Evolutionary conservation across 2,797 vertebrate genomes (phyloP), one percentile per base, ranked within the genome.

Genomic region (Gallinago nigripennis): DNA sequence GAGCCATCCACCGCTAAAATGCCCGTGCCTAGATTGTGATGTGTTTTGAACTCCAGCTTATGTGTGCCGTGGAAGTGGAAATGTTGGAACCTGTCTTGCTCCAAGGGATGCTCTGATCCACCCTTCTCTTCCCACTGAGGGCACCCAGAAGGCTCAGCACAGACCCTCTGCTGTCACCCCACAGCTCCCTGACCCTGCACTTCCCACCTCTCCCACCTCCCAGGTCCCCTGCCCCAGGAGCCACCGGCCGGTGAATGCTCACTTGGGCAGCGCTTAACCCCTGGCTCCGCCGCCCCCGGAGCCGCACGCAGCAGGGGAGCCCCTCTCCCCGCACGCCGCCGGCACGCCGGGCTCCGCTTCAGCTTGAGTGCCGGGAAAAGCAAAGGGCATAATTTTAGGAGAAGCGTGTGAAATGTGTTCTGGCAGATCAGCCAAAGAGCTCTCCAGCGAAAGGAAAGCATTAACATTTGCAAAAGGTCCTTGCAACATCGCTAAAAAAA

Each of bases 391-490:
- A 78, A 88, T 94, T 96, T 90, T 95, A 95, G 94, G 91, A 95
- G 91, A 96, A 96, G 95, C 95, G 66, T 96, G 94, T 95, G 95
- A 97, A 97, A 96, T 97, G 92, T 82, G 94, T 96, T 96, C 85
- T 96, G 96, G 95, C 94, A 96, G 96, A 86, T 96, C 85, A 92
- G 86, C 80, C 9, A 23, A 81, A 86, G 85, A 94, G 92, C 95
- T 95, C 87, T 94, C 89, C 95, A 96, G 85, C 3, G 13, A 90
- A 83, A 81, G 73, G 87, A 95, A 96, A 95, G 70, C 89, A 95
- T 97, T 96, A 96, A 96, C 95, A 97, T 96, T 97, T 95, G 85
- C 85, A 73, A 96, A 95, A 95, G 92, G 95, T 96, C 95, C 94
- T 78, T 46, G 70, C 63, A 63, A 95, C 86, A 91, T 82, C 86